A percentile compares a stretch with the other conserved stretches of the same genome.
These are phyloP conservation scores for Podocnemis expansa DNA, from an alignment of 2,113 vertebrate species.

Conservation along the genomic window DNA sequence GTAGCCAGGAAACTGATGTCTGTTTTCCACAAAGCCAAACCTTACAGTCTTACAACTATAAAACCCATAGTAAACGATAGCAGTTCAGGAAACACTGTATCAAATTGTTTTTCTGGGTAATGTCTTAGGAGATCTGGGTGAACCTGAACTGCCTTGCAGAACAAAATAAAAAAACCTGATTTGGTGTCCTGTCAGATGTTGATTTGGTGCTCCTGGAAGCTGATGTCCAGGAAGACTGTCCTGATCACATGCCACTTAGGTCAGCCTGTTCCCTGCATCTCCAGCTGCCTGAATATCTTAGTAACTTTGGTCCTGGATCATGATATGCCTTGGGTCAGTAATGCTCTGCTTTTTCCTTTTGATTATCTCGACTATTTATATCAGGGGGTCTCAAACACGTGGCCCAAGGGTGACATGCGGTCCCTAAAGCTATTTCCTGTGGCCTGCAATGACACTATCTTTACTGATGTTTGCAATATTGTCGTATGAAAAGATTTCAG, in stretches of 20 bases:
- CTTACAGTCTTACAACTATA: conserved; percentile 1
- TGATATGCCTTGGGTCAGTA: neutral
- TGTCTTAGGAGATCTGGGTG: neutral
- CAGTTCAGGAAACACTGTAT: neutral
- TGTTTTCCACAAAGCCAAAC: conserved; percentile 13
- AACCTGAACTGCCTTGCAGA: neutral
- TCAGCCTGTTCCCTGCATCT: neutral
- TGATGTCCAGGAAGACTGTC: neutral
- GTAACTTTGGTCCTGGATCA: neutral
- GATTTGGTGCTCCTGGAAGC: neutral
- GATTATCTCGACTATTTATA: conserved; percentile 7
- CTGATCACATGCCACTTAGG: neutral
- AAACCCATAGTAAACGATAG: conserved; percentile 36
- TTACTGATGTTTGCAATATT: too few species aligned
- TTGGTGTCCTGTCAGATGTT: neutral
- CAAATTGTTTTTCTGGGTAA: neutral
- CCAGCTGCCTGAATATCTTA: neutral
- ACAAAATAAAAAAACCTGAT: neutral
- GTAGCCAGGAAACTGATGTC: conserved; percentile 50
- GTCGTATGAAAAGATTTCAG: too few species aligned
- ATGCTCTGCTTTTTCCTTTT: conserved; percentile 11
- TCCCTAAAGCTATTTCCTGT: too few species aligned
- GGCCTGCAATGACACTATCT: too few species aligned
- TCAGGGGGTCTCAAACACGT: too few species aligned
- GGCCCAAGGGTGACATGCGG: too few species aligned